phyloP scores from a whole-genome alignment of 2,797 vertebrate species.

The Sebastes kiyomatsui region DNA sequence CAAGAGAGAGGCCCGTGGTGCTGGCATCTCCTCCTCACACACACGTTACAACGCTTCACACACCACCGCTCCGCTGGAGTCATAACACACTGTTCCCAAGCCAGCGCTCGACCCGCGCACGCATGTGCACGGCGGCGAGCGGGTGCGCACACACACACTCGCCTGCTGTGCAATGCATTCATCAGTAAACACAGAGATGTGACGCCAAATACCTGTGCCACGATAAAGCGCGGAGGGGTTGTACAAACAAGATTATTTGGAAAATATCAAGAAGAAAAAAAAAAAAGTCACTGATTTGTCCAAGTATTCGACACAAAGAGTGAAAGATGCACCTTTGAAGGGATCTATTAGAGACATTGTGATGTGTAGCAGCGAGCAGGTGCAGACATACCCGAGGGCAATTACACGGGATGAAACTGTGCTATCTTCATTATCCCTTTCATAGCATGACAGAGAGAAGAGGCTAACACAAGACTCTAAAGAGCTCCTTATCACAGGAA shows the following conservation, averaged over 20 bases:
- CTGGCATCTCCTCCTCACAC: conserved; percentile 72
- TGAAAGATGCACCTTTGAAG: conserved; percentile 32
- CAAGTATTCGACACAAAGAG: neutral
- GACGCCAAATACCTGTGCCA: conserved; percentile 50
- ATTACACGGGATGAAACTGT: conserved; percentile 50
- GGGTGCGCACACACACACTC: neutral
- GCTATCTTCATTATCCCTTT: conserved; percentile 69
- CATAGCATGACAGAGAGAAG: conserved; percentile 56
- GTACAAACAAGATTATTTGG: conserved; percentile 29
- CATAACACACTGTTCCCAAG: conserved; percentile 54
- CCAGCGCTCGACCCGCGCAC: neutral
- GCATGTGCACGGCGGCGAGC: conserved; percentile 8
- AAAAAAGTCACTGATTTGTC: neutral
- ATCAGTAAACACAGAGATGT: conserved; percentile 30
- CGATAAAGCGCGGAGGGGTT: neutral
- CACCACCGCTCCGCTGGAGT: conserved; percentile 56
- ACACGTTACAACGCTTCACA: conserved; percentile 57
- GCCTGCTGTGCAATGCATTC: conserved; percentile 34
- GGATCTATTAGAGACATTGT: conserved; percentile 32
- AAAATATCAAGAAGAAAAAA: neutral
- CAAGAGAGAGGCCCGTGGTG: conserved; percentile 77
- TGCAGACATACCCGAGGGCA: conserved; percentile 58
- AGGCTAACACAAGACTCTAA: conserved; percentile 55
- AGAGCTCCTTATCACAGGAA: conserved; percentile 65
- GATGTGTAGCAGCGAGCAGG: conserved; percentile 51